Evolutionary conservation across 2,113 vertebrate genomes (phyloP), one percentile per base, ranked within the genome.

Genomic region (Kryptolebias marmoratus): DNA sequence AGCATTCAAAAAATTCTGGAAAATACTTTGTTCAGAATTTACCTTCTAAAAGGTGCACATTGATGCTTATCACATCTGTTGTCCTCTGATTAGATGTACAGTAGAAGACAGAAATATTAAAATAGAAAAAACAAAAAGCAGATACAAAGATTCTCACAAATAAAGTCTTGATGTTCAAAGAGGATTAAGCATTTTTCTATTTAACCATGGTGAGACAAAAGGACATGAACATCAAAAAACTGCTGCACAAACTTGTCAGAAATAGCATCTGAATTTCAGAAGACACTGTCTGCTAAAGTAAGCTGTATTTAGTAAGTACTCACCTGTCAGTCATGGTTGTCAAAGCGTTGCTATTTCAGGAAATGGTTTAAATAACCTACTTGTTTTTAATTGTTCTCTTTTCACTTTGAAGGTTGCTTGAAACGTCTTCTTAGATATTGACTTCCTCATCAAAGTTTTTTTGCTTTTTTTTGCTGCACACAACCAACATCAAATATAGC

Each of bases 361-460:
- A 64, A 36, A 18, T 11, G 22, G 53, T 27, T 39, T 30, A 42
- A 49, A 36, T 32, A 52, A 1, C 22, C 27, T 48, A 2, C 0
- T 12, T 44, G 63, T 12, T 52, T 13, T 36, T 80, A 55, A 75
- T 77, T 79, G 60, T 60, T 73, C 10, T 54, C 14, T 53, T 66
- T 59, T 36, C 15, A 62, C 42, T 64, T 69, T 31, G 59, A 81
- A 70, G 64, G 73, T 85, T 71, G 80, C 80, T 77, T 69, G 15
- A 42, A 68, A 1, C 61, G 58, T 63, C 66, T 47, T 75, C 64
- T 28, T 61, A 69, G 76, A 80, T 74, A 79, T 79, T 28, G 69
- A 75, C 69, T 54, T 63, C 42, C 63, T 70, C 50, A 78, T 77
- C 64, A 75, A 67, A 79, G 50, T 30, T 72, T 72, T 77, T 74